Conservation (phyloP, 2,888 invertebrate genomes). For the Leptinotarsa tumamoca region DNA sequence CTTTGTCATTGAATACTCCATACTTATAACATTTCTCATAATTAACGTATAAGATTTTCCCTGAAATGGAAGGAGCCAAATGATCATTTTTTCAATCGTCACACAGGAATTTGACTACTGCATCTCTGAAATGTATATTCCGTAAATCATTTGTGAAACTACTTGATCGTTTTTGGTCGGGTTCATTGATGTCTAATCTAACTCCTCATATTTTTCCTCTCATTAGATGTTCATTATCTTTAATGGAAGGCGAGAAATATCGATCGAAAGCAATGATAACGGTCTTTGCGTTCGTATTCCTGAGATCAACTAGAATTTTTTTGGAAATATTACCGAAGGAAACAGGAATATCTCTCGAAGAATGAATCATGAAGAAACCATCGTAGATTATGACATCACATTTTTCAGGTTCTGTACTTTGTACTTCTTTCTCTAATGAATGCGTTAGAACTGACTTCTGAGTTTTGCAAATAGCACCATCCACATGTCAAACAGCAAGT, state of each 20-base stretch:
- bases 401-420: background rate
- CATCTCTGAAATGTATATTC: constrained; percentile 38
- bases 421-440: constrained; percentile 24
- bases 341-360: constrained; percentile 43
- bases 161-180: background rate
- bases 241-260: constrained; percentile 16
- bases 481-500: constrained; percentile 28
- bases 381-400: constrained; percentile 31
- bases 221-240: constrained; percentile 19
- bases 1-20: constrained; percentile 11
- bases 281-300: background rate
- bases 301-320: background rate
- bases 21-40: constrained; percentile 38
- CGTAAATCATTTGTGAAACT: constrained; percentile 25
- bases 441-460: constrained; percentile 33
- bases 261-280: constrained; percentile 5
- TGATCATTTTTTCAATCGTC: constrained; percentile 20
- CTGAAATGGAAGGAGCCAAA: constrained; percentile 12
- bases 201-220: background rate
- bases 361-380: constrained; percentile 15
- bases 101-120: constrained; percentile 40
- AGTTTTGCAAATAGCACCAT: constrained; percentile 37
- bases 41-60: constrained; percentile 25
- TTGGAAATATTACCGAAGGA: constrained; percentile 3
- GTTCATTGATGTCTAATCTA: background rate